phyloP scores from a whole-genome alignment of 2,113 vertebrate species.

The Platichthys stellatus region DNA sequence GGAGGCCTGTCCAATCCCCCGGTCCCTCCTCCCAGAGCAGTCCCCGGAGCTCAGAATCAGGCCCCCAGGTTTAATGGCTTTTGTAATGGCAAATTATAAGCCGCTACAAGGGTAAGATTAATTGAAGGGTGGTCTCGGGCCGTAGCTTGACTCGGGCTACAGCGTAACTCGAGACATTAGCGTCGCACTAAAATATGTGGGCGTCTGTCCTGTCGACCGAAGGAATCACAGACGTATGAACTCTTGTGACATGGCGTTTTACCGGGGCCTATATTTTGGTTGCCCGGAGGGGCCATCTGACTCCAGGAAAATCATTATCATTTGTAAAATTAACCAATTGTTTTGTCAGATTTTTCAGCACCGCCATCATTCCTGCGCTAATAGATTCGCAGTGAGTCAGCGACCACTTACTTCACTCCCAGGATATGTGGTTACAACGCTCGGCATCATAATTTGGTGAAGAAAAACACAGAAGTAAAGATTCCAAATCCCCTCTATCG shows the following conservation, averaged over 20 bases:
- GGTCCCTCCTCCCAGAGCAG: constrained; percentile 62
- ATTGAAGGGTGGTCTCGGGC: constrained; percentile 82
- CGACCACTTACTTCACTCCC: constrained; percentile 70
- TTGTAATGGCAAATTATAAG: constrained; percentile 87
- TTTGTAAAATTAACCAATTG: constrained; percentile 88
- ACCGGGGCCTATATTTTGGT: constrained; percentile 72
- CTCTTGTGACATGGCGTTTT: constrained; percentile 71
- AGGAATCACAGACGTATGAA: constrained; percentile 75
- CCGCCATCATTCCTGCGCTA: constrained; percentile 81
- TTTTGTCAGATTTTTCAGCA: constrained; percentile 85
- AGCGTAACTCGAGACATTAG: constrained; percentile 81
- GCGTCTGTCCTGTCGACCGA: constrained; percentile 73
- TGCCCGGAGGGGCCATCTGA: constrained; percentile 68
- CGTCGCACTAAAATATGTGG: constrained; percentile 77
- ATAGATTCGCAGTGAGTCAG: constrained; percentile 76
- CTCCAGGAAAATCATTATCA: constrained; percentile 83
- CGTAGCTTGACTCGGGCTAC: constrained; percentile 69
- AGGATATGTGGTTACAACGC: constrained; percentile 69
- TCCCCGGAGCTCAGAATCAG: constrained; percentile 78
- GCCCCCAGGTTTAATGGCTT: constrained; percentile 82
- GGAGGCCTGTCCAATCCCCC: constrained; percentile 67
- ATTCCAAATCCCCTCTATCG: constrained; percentile 61
- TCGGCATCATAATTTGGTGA: constrained; percentile 49
- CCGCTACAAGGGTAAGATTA: constrained; percentile 87
- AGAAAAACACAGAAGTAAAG: constrained; percentile 44